Conservation (phyloP, 2,888 invertebrate species). For the Caenorhabditis becei region DNA sequence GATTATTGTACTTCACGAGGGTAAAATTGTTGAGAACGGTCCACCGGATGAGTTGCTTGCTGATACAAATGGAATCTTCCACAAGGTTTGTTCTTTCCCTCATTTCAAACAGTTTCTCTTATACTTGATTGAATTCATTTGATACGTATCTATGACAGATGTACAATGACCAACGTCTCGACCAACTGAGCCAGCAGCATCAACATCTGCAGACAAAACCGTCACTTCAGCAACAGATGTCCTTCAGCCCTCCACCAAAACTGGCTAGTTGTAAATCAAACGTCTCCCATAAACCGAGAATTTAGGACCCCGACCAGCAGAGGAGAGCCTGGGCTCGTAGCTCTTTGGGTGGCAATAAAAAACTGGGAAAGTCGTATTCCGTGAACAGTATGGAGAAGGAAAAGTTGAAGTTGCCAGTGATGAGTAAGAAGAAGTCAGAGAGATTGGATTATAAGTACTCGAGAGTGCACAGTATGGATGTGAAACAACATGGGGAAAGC, state of each 20-base stretch:
- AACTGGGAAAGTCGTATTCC: conserved; percentile 79
- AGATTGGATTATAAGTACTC: conserved; percentile 71
- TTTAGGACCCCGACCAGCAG: conserved; percentile 70
- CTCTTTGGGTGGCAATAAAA: conserved; percentile 75
- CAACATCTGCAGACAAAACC: conserved; percentile 56
- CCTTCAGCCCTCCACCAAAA: conserved; percentile 59
- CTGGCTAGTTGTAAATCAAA: conserved; percentile 52
- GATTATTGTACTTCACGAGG: conserved; percentile 79
- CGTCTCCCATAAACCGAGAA: conserved; percentile 12
- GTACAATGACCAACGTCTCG: conserved; percentile 76
- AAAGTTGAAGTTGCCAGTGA: conserved; percentile 75
- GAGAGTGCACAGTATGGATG: conserved; percentile 57
- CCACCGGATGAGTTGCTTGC: conserved; percentile 77
- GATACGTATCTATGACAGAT: conserved; percentile 56
- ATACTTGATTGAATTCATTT: neutral
- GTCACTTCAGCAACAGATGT: conserved; percentile 59
- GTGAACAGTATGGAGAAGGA: conserved; percentile 75
- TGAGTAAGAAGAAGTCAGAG: conserved; percentile 77
- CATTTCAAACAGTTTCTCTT: too few species aligned
- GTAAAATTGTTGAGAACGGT: conserved; percentile 79
- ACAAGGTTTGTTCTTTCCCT: conserved; percentile 52
- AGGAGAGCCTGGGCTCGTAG: conserved; percentile 78
- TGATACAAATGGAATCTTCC: conserved; percentile 69
- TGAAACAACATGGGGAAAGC: conserved; percentile 52
- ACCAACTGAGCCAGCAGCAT: conserved; percentile 62